Evolutionary conservation across 1,140 invertebrate species (phyloP).

Genomic region (Calliopsis andreniformis): DNA sequence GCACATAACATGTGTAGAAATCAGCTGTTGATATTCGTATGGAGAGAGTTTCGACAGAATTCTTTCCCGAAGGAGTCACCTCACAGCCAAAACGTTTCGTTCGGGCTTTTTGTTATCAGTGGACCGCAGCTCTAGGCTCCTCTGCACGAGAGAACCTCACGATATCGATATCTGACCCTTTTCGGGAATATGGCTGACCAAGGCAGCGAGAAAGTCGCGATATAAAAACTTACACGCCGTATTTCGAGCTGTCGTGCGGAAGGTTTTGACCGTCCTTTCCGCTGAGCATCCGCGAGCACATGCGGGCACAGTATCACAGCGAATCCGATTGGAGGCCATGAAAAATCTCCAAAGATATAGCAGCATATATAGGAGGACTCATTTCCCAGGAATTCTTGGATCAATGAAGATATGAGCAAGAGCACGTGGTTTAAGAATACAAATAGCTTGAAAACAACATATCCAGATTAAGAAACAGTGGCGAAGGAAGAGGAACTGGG

Average conservation of each 20-base stretch:
- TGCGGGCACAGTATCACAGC: constrained; percentile 1
- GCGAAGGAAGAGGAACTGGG: no score
- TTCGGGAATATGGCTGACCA: constrained; percentile 41
- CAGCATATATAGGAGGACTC: background rate
- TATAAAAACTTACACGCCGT: constrained; percentile 62
- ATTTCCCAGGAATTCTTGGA: background rate
- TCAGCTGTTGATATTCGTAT: background rate
- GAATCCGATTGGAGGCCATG: constrained; percentile 29
- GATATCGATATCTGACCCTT: constrained; percentile 40
- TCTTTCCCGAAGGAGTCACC: background rate
- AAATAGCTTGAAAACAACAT: no score
- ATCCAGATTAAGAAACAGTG: background rate
- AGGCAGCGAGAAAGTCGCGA: background rate
- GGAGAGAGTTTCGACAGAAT: no score
- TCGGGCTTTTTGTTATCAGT: constrained; percentile 68
- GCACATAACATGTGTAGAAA: no score
- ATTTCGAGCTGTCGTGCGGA: constrained; percentile 56
- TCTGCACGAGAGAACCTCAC: constrained; percentile 2
- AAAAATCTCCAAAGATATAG: constrained; percentile 31
- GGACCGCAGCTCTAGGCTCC: constrained; percentile 50
- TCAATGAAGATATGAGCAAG: background rate
- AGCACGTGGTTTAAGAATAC: no score
- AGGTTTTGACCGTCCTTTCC: constrained; percentile 26
- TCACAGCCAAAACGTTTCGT: background rate
- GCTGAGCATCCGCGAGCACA: constrained; percentile 30